These are phyloP conservation scores for Lithosia quadra DNA, from an alignment of 2,888 invertebrate genomes.

Conservation along the genomic window DNA sequence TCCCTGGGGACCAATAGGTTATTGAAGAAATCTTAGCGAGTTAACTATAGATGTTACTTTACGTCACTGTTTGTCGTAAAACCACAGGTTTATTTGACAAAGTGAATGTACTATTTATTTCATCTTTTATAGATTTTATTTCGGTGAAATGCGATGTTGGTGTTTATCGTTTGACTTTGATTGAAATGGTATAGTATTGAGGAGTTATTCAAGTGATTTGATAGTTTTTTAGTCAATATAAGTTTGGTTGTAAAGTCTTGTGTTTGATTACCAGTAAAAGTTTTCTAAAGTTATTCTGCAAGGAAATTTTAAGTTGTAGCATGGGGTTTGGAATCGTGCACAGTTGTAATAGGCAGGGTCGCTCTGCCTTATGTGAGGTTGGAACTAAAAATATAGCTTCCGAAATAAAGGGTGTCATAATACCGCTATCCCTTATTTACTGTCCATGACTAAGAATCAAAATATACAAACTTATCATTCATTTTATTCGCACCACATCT, in stretches of 20 bases:
- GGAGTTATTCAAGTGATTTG: neutral
- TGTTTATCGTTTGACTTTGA: neutral
- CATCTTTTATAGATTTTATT: slow-evolving; percentile 10
- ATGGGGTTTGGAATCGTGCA: no score
- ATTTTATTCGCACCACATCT: neutral
- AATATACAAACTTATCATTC: no score
- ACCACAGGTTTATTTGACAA: neutral
- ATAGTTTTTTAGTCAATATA: neutral
- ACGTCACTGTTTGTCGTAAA: neutral
- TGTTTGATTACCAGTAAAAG: no score
- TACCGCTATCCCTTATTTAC: no score
- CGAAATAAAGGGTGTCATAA: no score
- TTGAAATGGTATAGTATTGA: neutral
- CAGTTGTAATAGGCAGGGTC: no score
- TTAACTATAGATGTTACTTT: slow-evolving; percentile 20
- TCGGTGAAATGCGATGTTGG: slow-evolving; percentile 4
- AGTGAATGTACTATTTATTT: slow-evolving; percentile 5
- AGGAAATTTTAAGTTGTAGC: no score
- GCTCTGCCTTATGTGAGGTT: no score
- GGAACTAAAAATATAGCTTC: no score
- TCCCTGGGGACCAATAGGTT: slow-evolving; percentile 34
- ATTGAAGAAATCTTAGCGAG: slow-evolving; percentile 30
- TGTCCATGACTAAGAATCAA: no score
- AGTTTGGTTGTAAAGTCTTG: neutral
- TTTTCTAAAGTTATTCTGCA: no score